Conservation (phyloP, 2,113 vertebrate genomes). For the Brienomyrus longianalis region DNA sequence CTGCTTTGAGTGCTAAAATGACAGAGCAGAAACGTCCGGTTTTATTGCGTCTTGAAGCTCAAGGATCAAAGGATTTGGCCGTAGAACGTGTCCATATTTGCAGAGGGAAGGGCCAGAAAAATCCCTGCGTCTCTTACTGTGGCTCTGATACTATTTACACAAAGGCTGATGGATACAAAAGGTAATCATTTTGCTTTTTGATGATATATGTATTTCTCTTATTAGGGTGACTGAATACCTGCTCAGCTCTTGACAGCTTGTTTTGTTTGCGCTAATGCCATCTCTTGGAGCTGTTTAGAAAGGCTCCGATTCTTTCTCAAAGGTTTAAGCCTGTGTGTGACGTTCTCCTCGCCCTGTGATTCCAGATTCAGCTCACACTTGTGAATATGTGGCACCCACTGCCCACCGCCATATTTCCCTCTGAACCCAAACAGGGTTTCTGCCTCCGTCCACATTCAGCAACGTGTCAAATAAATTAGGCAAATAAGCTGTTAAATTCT, state of each 20-base stretch:
- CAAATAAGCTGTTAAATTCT: not conserved
- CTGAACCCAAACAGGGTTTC: slow-evolving; percentile 18
- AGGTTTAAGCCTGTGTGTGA: slow-evolving; percentile 21
- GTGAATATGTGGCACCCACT: slow-evolving; percentile 11
- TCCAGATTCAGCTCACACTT: slow-evolving; percentile 52
- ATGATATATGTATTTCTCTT: not conserved
- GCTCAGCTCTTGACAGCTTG: slow-evolving; percentile 13
- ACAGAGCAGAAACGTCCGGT: not conserved
- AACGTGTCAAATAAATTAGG: slow-evolving; percentile 10
- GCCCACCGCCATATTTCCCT: slow-evolving; percentile 33
- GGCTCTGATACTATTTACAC: not conserved
- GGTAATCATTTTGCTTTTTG: not conserved
- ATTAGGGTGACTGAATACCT: not conserved
- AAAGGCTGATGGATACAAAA: not conserved
- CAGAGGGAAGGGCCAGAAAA: not conserved
- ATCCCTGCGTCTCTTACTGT: not conserved
- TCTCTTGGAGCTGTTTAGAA: slow-evolving; percentile 42
- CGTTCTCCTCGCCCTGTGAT: slow-evolving; percentile 49
- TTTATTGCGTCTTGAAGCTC: not conserved
- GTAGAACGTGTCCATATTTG: not conserved
- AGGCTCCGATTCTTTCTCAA: slow-evolving; percentile 41
- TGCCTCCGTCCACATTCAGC: slow-evolving; percentile 23
- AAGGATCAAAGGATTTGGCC: not conserved
- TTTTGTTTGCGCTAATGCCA: slow-evolving; percentile 29
- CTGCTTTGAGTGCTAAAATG: not conserved